These are phyloP conservation scores for Eustalomyia histrio DNA, from an alignment of 2,888 invertebrate genomes.

Conservation along the genomic window DNA sequence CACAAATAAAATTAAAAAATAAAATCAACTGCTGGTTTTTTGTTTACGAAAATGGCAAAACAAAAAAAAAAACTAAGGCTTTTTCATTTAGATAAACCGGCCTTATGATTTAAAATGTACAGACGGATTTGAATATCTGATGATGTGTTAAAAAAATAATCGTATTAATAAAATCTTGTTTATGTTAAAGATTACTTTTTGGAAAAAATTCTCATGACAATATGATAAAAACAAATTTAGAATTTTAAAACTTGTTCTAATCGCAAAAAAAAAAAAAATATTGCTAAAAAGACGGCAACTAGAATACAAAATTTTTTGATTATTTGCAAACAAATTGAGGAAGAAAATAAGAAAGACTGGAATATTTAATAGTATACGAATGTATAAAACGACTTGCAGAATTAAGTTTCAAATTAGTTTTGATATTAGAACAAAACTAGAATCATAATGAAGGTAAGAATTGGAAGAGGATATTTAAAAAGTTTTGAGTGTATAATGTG, in stretches of 20 bases:
- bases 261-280: not conserved
- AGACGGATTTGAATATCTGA: not conserved
- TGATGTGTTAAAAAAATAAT: not conserved
- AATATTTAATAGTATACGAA: not conserved
- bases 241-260: not conserved
- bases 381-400: slow-evolving; percentile 40
- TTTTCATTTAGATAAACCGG: too few species aligned
- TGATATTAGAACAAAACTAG: slow-evolving; percentile 24
- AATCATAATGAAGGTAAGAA: slow-evolving; percentile 41
- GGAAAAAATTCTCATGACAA: not conserved
- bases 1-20: too few species aligned
- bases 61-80: too few species aligned
- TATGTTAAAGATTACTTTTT: not conserved
- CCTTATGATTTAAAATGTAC: not conserved
- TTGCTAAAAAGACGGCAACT: not conserved
- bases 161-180: not conserved
- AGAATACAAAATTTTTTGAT: not conserved
- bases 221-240: not conserved
- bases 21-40: too few species aligned
- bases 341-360: slow-evolving; percentile 14
- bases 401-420: slow-evolving; percentile 35
- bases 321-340: slow-evolving; percentile 12
- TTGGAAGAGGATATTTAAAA: not conserved
- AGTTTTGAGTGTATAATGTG: not conserved
- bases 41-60: too few species aligned